Evolutionary conservation across 2,113 vertebrate genomes (phyloP), one percentile per base, ranked within the genome.

Genomic region (Esox niger): DNA sequence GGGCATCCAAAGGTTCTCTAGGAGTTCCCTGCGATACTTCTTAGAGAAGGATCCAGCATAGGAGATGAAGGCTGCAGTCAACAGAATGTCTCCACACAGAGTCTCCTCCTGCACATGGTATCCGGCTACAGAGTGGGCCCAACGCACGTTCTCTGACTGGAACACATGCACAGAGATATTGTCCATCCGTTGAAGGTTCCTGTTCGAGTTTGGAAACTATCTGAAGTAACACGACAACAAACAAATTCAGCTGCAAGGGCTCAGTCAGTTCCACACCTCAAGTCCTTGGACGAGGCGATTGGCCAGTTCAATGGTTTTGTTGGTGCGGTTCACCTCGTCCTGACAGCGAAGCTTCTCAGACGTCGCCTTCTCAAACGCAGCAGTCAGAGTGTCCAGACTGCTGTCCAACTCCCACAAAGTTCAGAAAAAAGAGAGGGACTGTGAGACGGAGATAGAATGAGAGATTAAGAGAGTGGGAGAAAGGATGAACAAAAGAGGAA

Each of bases 261-360:
- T 33, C 6, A 6, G 26, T 38, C 52, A 23, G 47, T 21, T 21
- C 32, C 92, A 88, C 89, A 98, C 96, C 95, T 98, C 93, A 77
- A 95, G 92, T 86, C 96, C 96, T 92, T 95, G 95, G 76, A 93
- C 96, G 91, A 97, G 95, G 84, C 97, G 95, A 91, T 95, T 95
- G 90, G 96, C 96, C 77, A 94, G 92, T 87, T 96, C 93, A 87
- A 95, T 96, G 80, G 96, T 96, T 89, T 93, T 95, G 91, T 97
- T 96, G 87, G 95, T 96, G 90, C 85, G 89, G 90, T 97, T 96
- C 86, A 96, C 95, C 88, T 95, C 93, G 82, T 96, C 94, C 81
- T 94, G 94, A 91, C 94, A 94, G 86, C 85, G 80, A 73, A 96
- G 90, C 90, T 96, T 95, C 90, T 97, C 95, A 79, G 93, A 91